These are phyloP conservation scores for Liolophura sinensis DNA, from an alignment of 1,140 invertebrate species.

Conservation along the genomic window DNA sequence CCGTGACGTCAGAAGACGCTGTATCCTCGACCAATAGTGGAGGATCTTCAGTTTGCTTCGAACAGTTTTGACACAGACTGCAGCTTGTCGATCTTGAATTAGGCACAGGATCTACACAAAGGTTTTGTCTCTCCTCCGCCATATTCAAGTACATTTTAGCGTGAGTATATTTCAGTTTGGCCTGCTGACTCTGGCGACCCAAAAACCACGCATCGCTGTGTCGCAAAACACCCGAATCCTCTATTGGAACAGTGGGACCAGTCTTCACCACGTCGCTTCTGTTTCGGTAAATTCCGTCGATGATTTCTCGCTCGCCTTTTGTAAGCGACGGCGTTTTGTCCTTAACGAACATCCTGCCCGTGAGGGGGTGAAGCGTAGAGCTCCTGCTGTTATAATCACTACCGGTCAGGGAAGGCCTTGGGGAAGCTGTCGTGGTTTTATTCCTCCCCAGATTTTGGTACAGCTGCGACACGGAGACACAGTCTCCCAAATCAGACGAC, in stretches of 20 bases:
- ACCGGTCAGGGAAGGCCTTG: too few relatives aligned
- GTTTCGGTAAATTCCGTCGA: slow-evolving; percentile 48
- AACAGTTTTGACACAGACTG: slow-evolving; percentile 8
- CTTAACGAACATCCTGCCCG: slow-evolving; percentile 43
- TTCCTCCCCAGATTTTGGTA: slow-evolving; percentile 34
- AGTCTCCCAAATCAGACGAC: slow-evolving; percentile 34
- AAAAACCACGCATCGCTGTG: slow-evolving; percentile 48
- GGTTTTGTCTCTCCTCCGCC: background rate
- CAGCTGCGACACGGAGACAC: slow-evolving; percentile 34
- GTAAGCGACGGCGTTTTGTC: slow-evolving; percentile 43
- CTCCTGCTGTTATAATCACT: too few relatives aligned
- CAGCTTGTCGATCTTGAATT: slow-evolving; percentile 19
- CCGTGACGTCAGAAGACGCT: background rate
- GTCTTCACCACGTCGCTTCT: slow-evolving; percentile 30
- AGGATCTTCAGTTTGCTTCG: background rate
- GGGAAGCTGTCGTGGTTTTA: too few relatives aligned
- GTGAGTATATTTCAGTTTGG: slow-evolving; percentile 4
- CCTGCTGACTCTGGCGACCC: slow-evolving; percentile 15
- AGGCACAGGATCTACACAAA: slow-evolving; percentile 28
- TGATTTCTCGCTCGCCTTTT: slow-evolving; percentile 50
- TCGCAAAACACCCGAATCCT: slow-evolving; percentile 23
- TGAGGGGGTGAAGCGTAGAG: slow-evolving; percentile 16
- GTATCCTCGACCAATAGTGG: slow-evolving; percentile 1
- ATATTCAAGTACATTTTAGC: background rate
- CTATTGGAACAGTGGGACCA: slow-evolving; percentile 13